Evolutionary conservation across 2,113 vertebrate species (phyloP).

Genomic region (Nesospiza acunhae): DNA sequence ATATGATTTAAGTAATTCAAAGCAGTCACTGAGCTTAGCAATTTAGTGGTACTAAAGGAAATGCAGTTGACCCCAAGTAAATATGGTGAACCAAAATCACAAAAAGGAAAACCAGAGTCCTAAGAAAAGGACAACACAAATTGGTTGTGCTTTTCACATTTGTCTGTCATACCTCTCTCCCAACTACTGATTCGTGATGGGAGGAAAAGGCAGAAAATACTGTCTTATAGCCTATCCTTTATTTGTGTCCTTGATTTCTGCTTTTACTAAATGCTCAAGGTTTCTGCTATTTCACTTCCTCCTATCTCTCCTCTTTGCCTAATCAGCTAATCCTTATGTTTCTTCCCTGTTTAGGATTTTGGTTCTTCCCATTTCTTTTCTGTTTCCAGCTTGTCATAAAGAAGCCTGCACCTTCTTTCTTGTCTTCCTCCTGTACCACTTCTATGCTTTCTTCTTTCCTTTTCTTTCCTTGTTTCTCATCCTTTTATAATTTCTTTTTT

Average conservation of each 20-base stretch:
- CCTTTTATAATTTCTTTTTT: background rate
- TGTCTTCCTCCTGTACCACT: background rate
- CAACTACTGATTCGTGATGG: background rate
- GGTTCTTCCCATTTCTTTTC: background rate
- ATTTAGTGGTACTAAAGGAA: background rate
- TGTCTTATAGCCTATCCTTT: background rate
- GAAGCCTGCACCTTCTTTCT: background rate
- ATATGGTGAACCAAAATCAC: background rate
- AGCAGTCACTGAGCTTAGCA: background rate
- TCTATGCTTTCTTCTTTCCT: background rate
- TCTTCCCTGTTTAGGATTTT: background rate
- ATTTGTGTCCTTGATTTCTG: background rate
- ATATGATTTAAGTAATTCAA: background rate
- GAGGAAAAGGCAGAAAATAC: background rate
- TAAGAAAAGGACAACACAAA: background rate
- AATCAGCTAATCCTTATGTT: background rate
- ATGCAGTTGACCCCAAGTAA: background rate
- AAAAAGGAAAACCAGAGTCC: background rate
- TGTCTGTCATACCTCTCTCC: background rate
- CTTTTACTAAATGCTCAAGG: background rate
- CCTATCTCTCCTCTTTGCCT: background rate
- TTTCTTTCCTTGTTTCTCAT: background rate
- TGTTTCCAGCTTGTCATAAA: background rate
- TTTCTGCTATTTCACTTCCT: background rate
- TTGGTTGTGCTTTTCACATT: background rate